Percentiles rank a stretch among this genome's conserved stretches.
Conservation (phyloP, 2,113 vertebrate genomes). For the Upupa epops region DNA sequence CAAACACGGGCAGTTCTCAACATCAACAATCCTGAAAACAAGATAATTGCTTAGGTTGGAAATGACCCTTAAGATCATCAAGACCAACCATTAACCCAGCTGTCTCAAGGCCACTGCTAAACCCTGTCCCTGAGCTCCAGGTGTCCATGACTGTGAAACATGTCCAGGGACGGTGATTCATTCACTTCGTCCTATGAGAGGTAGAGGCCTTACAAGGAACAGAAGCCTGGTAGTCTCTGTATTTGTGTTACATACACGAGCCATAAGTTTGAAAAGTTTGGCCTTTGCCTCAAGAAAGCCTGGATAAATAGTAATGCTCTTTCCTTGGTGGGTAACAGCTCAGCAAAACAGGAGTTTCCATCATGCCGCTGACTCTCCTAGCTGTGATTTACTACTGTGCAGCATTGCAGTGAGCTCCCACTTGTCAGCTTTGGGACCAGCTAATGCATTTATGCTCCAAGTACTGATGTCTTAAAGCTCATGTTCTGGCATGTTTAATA, state of each 20-base stretch:
- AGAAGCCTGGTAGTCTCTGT: not conserved
- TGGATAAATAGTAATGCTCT: not conserved
- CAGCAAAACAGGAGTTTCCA: not conserved
- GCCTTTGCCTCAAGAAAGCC: not conserved
- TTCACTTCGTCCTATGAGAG: too few species aligned
- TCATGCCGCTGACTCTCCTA: not conserved
- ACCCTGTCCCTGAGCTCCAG: too few species aligned
- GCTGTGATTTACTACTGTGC: not conserved
- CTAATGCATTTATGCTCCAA: not conserved
- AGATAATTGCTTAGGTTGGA: too few species aligned
- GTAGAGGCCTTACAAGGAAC: not conserved
- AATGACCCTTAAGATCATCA: too few species aligned
- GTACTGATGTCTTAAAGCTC: not conserved
- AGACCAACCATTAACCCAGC: too few species aligned
- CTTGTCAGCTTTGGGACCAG: not conserved
- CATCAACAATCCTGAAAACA: not conserved
- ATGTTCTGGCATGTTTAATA: not conserved
- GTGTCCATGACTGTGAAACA: too few species aligned
- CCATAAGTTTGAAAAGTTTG: not conserved
- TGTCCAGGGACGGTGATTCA: too few species aligned
- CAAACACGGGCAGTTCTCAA: not conserved
- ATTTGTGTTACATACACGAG: not conserved
- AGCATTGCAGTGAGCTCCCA: not conserved
- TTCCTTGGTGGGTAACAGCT: slow-evolving; percentile 14
- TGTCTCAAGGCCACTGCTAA: too few species aligned